phyloP scores from a whole-genome alignment of 2,888 invertebrate species.

The Brenthis ino region DNA sequence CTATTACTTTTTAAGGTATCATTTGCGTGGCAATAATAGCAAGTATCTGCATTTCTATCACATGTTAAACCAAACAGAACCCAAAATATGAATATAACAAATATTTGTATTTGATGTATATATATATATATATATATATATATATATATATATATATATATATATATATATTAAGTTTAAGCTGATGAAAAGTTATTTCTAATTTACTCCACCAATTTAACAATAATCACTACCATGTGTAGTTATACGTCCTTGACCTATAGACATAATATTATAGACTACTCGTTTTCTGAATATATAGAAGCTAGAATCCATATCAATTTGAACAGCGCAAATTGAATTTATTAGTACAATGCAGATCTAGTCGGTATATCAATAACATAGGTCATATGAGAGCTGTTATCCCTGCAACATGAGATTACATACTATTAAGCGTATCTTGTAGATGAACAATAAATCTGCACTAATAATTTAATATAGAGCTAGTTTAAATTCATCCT shows the following conservation, averaged over 20 bases:
- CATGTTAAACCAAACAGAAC: too few species aligned
- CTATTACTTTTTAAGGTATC: too few species aligned
- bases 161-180: too few species aligned
- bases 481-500: too few species aligned
- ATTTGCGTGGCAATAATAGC: too few species aligned
- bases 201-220: too few species aligned
- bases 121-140: too few species aligned
- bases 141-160: too few species aligned
- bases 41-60: too few species aligned
- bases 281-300: constrained; percentile 8
- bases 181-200: too few species aligned
- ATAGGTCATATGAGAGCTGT: constrained; percentile 7
- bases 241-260: neutral
- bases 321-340: constrained; percentile 17
- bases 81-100: too few species aligned
- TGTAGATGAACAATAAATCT: neutral
- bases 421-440: neutral
- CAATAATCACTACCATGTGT: neutral
- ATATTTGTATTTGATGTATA: too few species aligned
- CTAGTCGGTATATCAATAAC: constrained; percentile 16
- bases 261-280: neutral
- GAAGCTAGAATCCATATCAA: constrained; percentile 15
- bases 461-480: neutral
- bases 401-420: constrained; percentile 10
- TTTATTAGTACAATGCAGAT: constrained; percentile 24